These are phyloP conservation scores for Drosophila santomea DNA, from an alignment of 1,140 invertebrate species.

Conservation along the genomic window DNA sequence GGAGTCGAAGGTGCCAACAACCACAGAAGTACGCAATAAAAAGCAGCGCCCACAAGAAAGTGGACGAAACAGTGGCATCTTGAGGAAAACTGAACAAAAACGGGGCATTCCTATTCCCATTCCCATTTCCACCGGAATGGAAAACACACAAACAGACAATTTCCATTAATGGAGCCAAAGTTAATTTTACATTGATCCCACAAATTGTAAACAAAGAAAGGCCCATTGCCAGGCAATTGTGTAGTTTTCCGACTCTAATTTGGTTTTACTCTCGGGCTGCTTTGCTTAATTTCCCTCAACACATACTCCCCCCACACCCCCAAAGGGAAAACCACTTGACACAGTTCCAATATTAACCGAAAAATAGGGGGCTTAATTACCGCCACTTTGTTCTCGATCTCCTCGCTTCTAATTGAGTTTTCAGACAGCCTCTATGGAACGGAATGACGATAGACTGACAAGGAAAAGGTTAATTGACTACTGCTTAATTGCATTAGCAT, in stretches of 20 bases:
- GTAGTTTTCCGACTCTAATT: conserved; percentile 9
- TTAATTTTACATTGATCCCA: conserved; percentile 27
- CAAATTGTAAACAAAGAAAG: conserved; percentile 37
- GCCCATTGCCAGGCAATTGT: neutral
- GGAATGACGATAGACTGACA: neutral
- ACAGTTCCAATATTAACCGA: conserved; percentile 15
- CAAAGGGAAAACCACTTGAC: conserved; percentile 31
- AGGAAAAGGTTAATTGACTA: neutral
- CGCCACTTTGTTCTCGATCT: conserved; percentile 47
- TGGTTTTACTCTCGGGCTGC: conserved; percentile 2
- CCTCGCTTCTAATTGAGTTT: conserved; percentile 32
- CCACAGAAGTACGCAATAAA: neutral
- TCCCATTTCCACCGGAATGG: neutral
- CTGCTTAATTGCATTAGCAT: neutral
- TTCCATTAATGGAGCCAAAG: conserved; percentile 23
- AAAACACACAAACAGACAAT: conserved; percentile 11
- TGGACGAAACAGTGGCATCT: conserved; percentile 7
- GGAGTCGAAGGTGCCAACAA: conserved; percentile 1
- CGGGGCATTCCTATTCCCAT: neutral
- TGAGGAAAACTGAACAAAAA: neutral
- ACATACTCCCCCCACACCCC: neutral
- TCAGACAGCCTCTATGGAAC: neutral
- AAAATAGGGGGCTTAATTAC: conserved; percentile 32
- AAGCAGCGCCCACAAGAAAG: neutral
- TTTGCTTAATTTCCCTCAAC: conserved; percentile 45